A percentile compares a stretch with the other conserved stretches of the same genome.
Evolutionary conservation across 2,888 invertebrate species (phyloP).

Genomic region (Caenorhabditis sinica): DNA sequence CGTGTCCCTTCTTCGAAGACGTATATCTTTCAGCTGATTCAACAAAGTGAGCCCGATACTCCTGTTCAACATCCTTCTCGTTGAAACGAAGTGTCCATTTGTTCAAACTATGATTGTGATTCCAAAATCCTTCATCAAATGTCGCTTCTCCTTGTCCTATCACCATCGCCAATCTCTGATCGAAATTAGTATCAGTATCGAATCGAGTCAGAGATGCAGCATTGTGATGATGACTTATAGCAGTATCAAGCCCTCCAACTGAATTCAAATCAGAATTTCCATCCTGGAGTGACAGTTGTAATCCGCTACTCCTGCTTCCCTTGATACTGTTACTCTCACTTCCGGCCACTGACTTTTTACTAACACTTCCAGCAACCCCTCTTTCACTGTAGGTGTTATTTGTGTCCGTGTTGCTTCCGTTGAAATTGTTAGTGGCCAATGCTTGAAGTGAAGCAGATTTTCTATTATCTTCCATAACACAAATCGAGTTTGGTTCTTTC

Average conservation of each 20-base stretch:
- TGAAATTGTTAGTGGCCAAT: slow-evolving; percentile 76
- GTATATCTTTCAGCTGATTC: slow-evolving; percentile 78
- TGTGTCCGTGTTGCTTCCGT: slow-evolving; percentile 70
- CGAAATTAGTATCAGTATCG: slow-evolving; percentile 84
- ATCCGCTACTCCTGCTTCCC: slow-evolving; percentile 81
- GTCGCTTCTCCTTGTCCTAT: slow-evolving; percentile 76
- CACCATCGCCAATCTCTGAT: slow-evolving; percentile 81
- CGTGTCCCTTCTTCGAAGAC: slow-evolving; percentile 60
- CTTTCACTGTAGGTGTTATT: slow-evolving; percentile 70
- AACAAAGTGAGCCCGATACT: slow-evolving; percentile 83
- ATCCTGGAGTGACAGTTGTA: slow-evolving; percentile 77
- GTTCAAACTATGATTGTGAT: slow-evolving; percentile 86
- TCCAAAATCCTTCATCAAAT: slow-evolving; percentile 78
- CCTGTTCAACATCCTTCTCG: slow-evolving; percentile 85
- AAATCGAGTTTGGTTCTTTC: slow-evolving; percentile 79
- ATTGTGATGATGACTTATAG: slow-evolving; percentile 83
- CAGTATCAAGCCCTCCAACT: slow-evolving; percentile 82
- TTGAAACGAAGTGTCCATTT: slow-evolving; percentile 91
- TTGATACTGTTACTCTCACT: slow-evolving; percentile 80
- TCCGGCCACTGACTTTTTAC: slow-evolving; percentile 72
- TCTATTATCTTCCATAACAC: slow-evolving; percentile 79
- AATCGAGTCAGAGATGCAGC: slow-evolving; percentile 82
- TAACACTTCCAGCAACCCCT: slow-evolving; percentile 46
- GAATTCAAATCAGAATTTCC: slow-evolving; percentile 81
- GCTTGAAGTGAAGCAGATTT: slow-evolving; percentile 82